Evolutionary conservation across 2,797 vertebrate species (phyloP).

Genomic region (Myiotriccus ornatus): DNA sequence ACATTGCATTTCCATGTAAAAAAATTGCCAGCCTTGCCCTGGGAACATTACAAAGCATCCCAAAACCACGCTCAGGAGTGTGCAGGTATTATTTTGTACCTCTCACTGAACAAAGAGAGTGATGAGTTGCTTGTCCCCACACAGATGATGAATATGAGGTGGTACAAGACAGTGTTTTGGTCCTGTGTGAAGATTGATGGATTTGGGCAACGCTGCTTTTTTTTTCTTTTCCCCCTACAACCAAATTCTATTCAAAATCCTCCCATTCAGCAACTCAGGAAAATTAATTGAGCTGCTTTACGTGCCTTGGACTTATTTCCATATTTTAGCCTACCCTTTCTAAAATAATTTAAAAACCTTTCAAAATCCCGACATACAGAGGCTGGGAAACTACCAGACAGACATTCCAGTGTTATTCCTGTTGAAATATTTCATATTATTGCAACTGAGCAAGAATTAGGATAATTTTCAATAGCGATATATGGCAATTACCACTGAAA

Average conservation of each 20-base stretch:
- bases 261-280: not conserved
- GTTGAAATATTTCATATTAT: not conserved
- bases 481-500: not conserved
- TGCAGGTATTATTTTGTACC: not conserved
- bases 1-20: not conserved
- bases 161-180: not conserved
- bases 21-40: not conserved
- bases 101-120: not conserved
- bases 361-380: not conserved
- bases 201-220: not conserved
- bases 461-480: not conserved
- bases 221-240: not conserved
- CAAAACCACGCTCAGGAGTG: not conserved
- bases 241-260: not conserved
- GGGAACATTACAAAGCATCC: not conserved
- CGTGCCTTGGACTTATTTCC: not conserved
- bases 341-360: not conserved
- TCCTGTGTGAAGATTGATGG: not conserved
- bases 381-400: not conserved
- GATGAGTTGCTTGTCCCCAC: not conserved
- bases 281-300: slow-evolving; percentile 23
- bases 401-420: not conserved
- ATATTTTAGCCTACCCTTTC: not conserved
- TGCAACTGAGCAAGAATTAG: not conserved
- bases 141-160: not conserved